Evolutionary conservation across 2,888 invertebrate species (phyloP), one percentile per base, ranked within the genome.

Genomic region (Drosophila atripex): DNA sequence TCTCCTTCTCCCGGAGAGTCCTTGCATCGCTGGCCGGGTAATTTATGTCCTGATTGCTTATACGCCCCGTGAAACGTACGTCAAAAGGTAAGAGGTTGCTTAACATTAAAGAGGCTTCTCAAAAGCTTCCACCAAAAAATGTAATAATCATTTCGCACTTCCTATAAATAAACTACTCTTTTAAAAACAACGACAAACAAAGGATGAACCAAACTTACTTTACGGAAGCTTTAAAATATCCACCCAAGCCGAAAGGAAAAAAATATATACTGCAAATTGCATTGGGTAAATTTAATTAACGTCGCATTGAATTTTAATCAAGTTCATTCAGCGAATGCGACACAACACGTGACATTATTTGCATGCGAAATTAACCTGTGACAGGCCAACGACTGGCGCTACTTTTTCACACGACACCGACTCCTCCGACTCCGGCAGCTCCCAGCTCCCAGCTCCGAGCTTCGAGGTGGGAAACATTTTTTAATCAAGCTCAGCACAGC

Each of bases 291-390:
- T 85, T 82, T 82, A 82, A 83, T 86, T 80, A 83, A 84, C 86
- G 78, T 84, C 80, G 69, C 84, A 86, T 80, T 84, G 83, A 80
- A 83, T 86, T 83, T 86, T 83, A 86, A 83, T 83, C 86, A 83
- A 86, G 84, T 83, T 83, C 86, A 83, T 83, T 86, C 77, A 80
- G 68, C 68, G 57, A 50, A 59, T 66, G 74, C 78, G 76, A 77
- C 83, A 76, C 77, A 73, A 77, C 86, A 85, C 82, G 86, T 79
- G 86, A 86, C 86, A 83, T 83, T 83, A 83, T 83, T 86, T 83
- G 83, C 83, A 83, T 83, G 69, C 80, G 80, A 83, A 83, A 83
- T 86, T 84, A 83, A 86, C 86, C 78, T 72, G 75, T 73, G 78
- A 78, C 75, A 73, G 64, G 61, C 45, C 60, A 63, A 30, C 57